These are phyloP conservation scores for Halcyon senegalensis DNA, from an alignment of 2,113 vertebrate species.

Conservation along the genomic window DNA sequence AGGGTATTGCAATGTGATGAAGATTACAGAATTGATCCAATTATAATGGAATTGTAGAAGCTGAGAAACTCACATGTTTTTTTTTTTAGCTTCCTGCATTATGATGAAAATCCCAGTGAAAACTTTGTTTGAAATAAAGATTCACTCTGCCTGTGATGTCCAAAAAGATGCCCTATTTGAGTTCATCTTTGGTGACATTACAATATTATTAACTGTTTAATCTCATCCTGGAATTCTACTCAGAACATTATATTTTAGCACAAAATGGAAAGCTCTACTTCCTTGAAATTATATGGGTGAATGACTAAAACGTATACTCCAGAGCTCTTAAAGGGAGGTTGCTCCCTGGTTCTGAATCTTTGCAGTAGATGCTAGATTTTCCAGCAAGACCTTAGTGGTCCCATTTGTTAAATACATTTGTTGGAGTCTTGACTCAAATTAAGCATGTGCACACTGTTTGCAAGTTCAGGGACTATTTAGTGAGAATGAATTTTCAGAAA, in stretches of 20 bases:
- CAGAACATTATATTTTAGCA: background rate
- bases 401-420: conserved; percentile 50
- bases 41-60: background rate
- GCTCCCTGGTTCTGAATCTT: background rate
- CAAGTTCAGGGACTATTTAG: conserved; percentile 11
- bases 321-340: background rate
- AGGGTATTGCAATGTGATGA: background rate
- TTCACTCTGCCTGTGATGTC: background rate
- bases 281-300: background rate
- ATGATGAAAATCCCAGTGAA: background rate
- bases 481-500: background rate
- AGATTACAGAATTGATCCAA: background rate
- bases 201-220: background rate
- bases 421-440: conserved; percentile 7
- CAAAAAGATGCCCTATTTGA: background rate
- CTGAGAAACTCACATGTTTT: background rate
- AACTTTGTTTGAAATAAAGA: background rate
- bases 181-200: background rate
- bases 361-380: background rate
- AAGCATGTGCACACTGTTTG: background rate
- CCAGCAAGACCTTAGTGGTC: background rate
- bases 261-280: conserved; percentile 14
- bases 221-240: conserved; percentile 6
- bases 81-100: background rate
- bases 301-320: conserved; percentile 37